Percentiles rank a stretch among this genome's conserved stretches.
These are phyloP conservation scores for Prostheceraeus crozeri DNA, from an alignment of 2,888 invertebrate genomes.

Conservation along the genomic window DNA sequence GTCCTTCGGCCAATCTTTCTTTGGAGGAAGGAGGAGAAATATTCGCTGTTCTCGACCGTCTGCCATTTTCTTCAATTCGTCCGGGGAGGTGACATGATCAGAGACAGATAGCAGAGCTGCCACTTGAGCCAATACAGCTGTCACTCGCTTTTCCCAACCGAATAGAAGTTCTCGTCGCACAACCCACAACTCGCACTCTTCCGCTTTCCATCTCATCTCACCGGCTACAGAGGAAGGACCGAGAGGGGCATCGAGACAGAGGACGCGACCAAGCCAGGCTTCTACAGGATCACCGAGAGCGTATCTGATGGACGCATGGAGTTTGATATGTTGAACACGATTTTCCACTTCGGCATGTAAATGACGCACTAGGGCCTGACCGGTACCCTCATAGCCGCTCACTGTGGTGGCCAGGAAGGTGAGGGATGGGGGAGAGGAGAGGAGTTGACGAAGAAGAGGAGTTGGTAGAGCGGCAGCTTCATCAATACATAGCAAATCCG, in stretches of 20 bases:
- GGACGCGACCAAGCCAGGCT: conserved; percentile 76
- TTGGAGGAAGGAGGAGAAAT: too few species aligned
- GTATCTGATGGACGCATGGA: conserved; percentile 92
- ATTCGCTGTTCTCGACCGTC: too few species aligned
- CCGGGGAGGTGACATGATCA: too few species aligned
- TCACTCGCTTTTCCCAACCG: too few species aligned
- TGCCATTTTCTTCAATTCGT: too few species aligned
- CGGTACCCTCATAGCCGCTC: conserved; percentile 96
- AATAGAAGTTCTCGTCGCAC: conserved; percentile 73
- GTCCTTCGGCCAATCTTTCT: too few species aligned
- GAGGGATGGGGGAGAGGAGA: conserved; percentile 64
- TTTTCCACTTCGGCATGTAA: too few species aligned
- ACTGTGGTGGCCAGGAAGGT: conserved; percentile 92
- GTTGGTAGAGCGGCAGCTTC: conserved; percentile 98
- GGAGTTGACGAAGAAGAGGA: conserved; percentile 76
- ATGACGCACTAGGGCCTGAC: conserved; percentile 86
- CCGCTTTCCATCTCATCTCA: too few species aligned
- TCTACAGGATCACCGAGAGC: conserved; percentile 75
- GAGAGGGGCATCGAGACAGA: conserved; percentile 68
- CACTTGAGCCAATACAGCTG: too few species aligned
- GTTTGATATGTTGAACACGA: too few species aligned
- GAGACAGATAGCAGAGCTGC: too few species aligned
- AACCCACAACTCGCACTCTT: conserved; percentile 70
- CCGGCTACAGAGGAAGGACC: too few species aligned
- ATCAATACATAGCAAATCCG: conserved; percentile 86